phyloP scores from a whole-genome alignment of 2,888 invertebrate genomes.

The Perizoma affinitatum region DNA sequence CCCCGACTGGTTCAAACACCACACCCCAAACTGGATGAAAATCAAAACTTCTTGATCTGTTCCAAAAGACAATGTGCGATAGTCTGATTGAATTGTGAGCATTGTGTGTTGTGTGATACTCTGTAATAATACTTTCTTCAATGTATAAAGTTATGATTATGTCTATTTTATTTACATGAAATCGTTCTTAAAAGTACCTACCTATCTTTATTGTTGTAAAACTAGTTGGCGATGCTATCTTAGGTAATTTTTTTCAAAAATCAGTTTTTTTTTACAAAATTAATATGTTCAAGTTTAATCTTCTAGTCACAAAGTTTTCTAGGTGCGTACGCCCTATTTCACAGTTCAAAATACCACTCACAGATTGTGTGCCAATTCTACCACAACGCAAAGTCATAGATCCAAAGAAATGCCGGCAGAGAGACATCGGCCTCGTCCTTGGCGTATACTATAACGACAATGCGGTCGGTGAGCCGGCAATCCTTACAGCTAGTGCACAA shows the following conservation, averaged over 20 bases:
- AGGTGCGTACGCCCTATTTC: slow-evolving; percentile 60
- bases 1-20: slow-evolving; percentile 82
- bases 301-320: slow-evolving; percentile 35
- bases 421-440: slow-evolving; percentile 83
- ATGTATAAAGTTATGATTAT: slow-evolving; percentile 56
- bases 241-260: slow-evolving; percentile 45
- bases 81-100: slow-evolving; percentile 67
- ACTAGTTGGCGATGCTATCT: slow-evolving; percentile 68
- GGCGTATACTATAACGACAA: slow-evolving; percentile 86
- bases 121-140: slow-evolving; percentile 64
- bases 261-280: slow-evolving; percentile 55
- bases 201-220: slow-evolving; percentile 40
- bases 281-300: slow-evolving; percentile 54
- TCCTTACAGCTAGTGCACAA: slow-evolving; percentile 85
- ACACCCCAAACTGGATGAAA: slow-evolving; percentile 73
- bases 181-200: slow-evolving; percentile 28
- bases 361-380: slow-evolving; percentile 60
- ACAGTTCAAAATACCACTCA: slow-evolving; percentile 61
- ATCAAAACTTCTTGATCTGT: slow-evolving; percentile 76
- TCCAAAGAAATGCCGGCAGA: slow-evolving; percentile 55
- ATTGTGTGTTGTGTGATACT: slow-evolving; percentile 72
- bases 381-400: slow-evolving; percentile 55
- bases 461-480: slow-evolving; percentile 74
- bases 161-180: slow-evolving; percentile 27
- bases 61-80: slow-evolving; percentile 73